Conservation (phyloP, 1,140 invertebrate genomes). For the Microvelia longipes region DNA sequence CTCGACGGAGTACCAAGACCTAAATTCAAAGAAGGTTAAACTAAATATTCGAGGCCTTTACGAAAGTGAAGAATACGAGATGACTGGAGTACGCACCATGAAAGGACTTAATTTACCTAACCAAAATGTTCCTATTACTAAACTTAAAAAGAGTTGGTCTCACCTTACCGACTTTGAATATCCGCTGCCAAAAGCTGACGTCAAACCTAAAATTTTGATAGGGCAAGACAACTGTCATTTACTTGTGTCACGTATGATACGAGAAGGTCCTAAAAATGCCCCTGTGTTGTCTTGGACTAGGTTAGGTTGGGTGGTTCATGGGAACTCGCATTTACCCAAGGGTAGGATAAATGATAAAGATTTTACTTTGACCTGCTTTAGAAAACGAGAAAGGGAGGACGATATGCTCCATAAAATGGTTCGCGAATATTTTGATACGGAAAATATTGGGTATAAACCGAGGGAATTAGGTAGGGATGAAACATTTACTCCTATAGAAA, state of each 20-base stretch:
- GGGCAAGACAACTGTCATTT: neutral
- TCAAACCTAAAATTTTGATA: neutral
- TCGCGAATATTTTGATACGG: neutral
- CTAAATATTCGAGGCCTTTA: neutral
- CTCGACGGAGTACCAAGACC: neutral
- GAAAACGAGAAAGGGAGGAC: neutral
- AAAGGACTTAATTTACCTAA: neutral
- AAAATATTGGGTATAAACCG: neutral
- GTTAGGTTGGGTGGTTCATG: neutral
- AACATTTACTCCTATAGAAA: neutral
- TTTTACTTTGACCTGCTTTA: neutral
- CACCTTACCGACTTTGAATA: neutral
- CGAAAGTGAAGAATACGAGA: neutral
- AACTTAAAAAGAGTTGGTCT: neutral
- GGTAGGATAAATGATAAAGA: neutral
- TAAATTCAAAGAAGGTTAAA: neutral
- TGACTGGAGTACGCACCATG: neutral
- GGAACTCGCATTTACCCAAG: neutral
- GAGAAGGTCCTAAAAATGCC: neutral
- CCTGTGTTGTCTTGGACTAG: neutral
- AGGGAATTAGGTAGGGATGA: neutral
- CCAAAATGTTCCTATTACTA: neutral
- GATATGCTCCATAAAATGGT: neutral
- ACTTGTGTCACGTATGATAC: neutral
- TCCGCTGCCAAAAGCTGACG: neutral